phyloP scores from a whole-genome alignment of 2,888 invertebrate genomes.

The Philereme vetulata region DNA sequence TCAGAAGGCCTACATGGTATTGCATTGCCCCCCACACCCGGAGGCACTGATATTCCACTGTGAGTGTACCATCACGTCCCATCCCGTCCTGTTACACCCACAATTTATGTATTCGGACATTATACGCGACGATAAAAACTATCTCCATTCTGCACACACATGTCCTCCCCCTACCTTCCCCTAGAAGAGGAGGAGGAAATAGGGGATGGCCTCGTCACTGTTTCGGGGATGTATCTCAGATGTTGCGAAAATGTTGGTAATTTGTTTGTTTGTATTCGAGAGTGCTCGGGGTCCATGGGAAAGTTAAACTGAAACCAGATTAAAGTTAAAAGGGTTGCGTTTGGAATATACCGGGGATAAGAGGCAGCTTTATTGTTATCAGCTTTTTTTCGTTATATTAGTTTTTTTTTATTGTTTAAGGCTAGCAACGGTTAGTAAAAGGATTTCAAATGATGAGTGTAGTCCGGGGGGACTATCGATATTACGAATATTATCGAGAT shows the following conservation, averaged over 20 bases:
- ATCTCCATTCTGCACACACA: conserved; percentile 33
- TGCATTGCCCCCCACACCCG: too few relatives aligned
- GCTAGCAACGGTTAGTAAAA: too few relatives aligned
- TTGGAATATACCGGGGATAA: too few relatives aligned
- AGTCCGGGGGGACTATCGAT: too few relatives aligned
- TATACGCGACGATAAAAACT: conserved; percentile 37
- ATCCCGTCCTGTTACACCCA: conserved; percentile 13
- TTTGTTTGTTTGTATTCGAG: conserved; percentile 19
- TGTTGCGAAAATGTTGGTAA: conserved; percentile 26
- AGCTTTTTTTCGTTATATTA: too few relatives aligned
- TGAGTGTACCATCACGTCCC: conserved; percentile 1
- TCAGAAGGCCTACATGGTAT: too few relatives aligned
- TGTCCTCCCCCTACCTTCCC: conserved; percentile 1
- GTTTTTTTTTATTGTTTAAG: too few relatives aligned
- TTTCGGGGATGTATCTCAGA: conserved; percentile 27
- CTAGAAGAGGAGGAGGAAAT: background rate
- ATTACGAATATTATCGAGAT: too few relatives aligned
- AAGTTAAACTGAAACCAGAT: conserved; percentile 15
- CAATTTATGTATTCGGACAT: conserved; percentile 34
- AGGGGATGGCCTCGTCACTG: conserved; percentile 14
- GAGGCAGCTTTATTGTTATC: too few relatives aligned
- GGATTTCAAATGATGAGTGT: too few relatives aligned
- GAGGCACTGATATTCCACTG: conserved; percentile 2
- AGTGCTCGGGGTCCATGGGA: conserved; percentile 17
- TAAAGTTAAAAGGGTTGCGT: background rate